phyloP scores from a whole-genome alignment of 92 coral and sea anemone species.

The Bergia puertoricense region DNA sequence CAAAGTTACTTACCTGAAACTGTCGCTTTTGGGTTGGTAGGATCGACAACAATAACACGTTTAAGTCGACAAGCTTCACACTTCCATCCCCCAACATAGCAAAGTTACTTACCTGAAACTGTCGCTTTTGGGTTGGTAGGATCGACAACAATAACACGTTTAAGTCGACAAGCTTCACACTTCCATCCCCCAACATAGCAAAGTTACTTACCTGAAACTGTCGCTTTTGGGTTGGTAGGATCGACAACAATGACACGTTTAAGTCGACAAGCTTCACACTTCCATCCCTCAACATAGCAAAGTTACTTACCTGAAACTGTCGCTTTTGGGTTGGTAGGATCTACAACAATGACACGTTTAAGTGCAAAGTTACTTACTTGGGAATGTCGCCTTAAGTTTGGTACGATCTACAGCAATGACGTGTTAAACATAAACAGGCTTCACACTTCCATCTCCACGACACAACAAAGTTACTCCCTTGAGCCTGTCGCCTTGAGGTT shows the following conservation, averaged over 20 bases:
- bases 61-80: constrained; percentile 77
- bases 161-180: too few relatives aligned
- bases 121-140: neutral
- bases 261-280: constrained; percentile 70
- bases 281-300: constrained; percentile 36
- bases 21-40: neutral
- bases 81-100: constrained; percentile 60
- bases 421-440: constrained; percentile 56
- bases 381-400: neutral
- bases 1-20: constrained; percentile 24
- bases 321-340: too few relatives aligned
- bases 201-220: neutral
- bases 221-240: constrained; percentile 1
- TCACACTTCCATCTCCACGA: constrained; percentile 58
- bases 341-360: too few relatives aligned
- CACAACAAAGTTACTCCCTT: constrained; percentile 67
- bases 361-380: constrained; percentile 28
- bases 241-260: constrained; percentile 75
- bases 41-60: constrained; percentile 4
- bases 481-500: neutral
- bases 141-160: constrained; percentile 58
- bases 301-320: too few relatives aligned
- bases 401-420: neutral
- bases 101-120: constrained; percentile 56
- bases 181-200: too few relatives aligned